Conservation (phyloP, 2,113 vertebrate species). For the Tenrec ecaudatus region DNA sequence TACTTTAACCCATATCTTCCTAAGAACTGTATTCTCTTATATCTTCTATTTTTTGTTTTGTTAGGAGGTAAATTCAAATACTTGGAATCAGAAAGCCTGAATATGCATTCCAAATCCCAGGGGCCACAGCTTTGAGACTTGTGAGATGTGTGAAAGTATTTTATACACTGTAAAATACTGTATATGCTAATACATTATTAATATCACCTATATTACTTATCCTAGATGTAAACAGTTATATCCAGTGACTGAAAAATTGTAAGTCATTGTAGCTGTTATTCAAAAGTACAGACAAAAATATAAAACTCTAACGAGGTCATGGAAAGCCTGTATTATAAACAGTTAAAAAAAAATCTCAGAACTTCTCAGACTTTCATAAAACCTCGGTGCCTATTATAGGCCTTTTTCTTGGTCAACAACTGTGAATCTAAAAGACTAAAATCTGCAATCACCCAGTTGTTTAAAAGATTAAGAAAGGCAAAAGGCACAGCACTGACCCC, state of each 20-base stretch:
- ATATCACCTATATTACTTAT: background rate
- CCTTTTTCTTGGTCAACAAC: background rate
- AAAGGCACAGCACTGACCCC: too few species aligned
- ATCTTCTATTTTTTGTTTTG: slow-evolving; percentile 35
- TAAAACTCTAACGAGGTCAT: background rate
- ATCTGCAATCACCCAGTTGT: slow-evolving; percentile 18
- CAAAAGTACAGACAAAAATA: slow-evolving; percentile 26
- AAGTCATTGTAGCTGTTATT: slow-evolving; percentile 19
- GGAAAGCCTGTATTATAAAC: slow-evolving; percentile 49
- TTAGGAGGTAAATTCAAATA: slow-evolving; percentile 10
- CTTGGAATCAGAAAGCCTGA: slow-evolving; percentile 17
- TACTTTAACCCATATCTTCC: slow-evolving; percentile 3
- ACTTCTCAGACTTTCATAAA: slow-evolving; percentile 14
- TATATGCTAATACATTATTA: background rate
- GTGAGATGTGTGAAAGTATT: background rate
- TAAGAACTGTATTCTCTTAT: slow-evolving; percentile 9
- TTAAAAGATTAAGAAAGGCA: background rate
- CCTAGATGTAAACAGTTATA: slow-evolving; percentile 38
- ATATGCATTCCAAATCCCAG: background rate
- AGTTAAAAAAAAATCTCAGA: slow-evolving; percentile 9
- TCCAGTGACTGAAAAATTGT: slow-evolving; percentile 33
- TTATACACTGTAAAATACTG: slow-evolving; percentile 5
- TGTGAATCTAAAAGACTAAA: slow-evolving; percentile 22
- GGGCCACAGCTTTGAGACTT: background rate
- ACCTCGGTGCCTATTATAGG: background rate